Evolutionary conservation across 1,140 invertebrate species (phyloP), one percentile per base, ranked within the genome.

Genomic region (Drosophila pachea): DNA sequence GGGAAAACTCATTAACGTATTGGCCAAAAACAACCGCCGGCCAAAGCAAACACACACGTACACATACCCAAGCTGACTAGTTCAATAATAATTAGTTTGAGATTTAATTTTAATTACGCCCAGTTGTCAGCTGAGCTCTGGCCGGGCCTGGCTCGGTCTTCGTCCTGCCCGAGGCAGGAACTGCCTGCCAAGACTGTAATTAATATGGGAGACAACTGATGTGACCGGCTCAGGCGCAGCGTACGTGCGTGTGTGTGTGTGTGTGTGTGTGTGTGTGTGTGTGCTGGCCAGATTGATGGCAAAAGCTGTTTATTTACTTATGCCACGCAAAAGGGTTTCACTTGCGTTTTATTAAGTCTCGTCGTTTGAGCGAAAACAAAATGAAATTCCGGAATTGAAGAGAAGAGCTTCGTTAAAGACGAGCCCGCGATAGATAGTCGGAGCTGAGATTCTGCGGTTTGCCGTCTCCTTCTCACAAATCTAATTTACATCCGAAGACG

Each of bases 51-150:
- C 49, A 70, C 36, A 56, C 52, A 38, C 49, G 50, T 9, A 52
- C 12, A 43, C 42, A 49, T 49, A 50, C 16, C 11, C 38, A 42
- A 43, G 54, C 61, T 63, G 40, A 62, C 68, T 70, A 82, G 76
- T 77, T 86, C 82, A 76, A 74, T 86, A 78, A 76, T 86, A 86
- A 83, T 83, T 83, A 87, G 83, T 87, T 87, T 87, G 76, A 83
- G 83, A 87, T 87, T 87, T 87, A 87, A 87, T 87, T 87, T 87
- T 87, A 87, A 87, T 87, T 87, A 87, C 82, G 74, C 68, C 52
- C 60, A 76, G 76, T 60, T 56, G 59, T 72, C 68, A 60, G 61
- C 59, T 43, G 43, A 56, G 42, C 63, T 67, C 50, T 40, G 49
- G 40, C 68, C 59, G 65, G 48, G 65, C 54, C 52, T 54, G 64